Percentiles rank a stretch among this genome's conserved stretches.
phyloP scores from a whole-genome alignment of 2,888 invertebrate genomes.

The Lepidocyrtinus sp. region DNA sequence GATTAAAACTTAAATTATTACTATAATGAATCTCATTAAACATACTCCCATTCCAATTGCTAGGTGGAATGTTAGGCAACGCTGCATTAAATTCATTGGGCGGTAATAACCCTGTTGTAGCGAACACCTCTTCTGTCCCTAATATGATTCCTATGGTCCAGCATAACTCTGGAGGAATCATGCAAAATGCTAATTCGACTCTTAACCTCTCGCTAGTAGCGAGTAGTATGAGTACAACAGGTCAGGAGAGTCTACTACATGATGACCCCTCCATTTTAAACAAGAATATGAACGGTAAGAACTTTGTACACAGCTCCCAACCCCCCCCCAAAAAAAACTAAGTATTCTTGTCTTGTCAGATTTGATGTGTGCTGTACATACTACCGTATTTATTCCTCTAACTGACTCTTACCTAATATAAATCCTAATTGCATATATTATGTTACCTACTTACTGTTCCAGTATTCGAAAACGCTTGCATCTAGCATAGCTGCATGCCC shows the following conservation, averaged over 20 bases:
- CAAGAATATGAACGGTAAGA: conserved; percentile 51
- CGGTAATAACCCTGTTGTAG: conserved; percentile 29
- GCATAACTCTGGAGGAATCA: conserved; percentile 41
- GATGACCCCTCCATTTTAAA: conserved; percentile 32
- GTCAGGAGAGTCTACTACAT: conserved; percentile 45
- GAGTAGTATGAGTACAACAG: conserved; percentile 32
- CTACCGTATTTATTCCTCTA: too few species aligned
- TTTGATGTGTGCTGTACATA: too few species aligned
- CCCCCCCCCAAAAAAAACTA: too few species aligned
- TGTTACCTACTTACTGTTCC: too few species aligned
- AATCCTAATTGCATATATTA: too few species aligned
- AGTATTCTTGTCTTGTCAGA: not conserved
- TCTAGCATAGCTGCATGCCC: too few species aligned
- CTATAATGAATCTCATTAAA: not conserved
- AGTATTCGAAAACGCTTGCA: too few species aligned
- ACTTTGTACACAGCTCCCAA: not conserved
- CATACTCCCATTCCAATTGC: conserved; percentile 20
- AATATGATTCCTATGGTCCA: conserved; percentile 39
- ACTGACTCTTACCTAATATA: too few species aligned
- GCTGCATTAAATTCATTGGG: conserved; percentile 41
- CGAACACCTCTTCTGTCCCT: conserved; percentile 28
- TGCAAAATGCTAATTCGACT: conserved; percentile 39
- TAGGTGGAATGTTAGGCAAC: conserved; percentile 59
- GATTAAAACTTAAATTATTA: too few species aligned
- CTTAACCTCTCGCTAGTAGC: conserved; percentile 46